Percentiles rank a stretch among this genome's conserved stretches.
Conservation (phyloP, 2,113 vertebrate genomes). For the Bubalus kerabau region DNA sequence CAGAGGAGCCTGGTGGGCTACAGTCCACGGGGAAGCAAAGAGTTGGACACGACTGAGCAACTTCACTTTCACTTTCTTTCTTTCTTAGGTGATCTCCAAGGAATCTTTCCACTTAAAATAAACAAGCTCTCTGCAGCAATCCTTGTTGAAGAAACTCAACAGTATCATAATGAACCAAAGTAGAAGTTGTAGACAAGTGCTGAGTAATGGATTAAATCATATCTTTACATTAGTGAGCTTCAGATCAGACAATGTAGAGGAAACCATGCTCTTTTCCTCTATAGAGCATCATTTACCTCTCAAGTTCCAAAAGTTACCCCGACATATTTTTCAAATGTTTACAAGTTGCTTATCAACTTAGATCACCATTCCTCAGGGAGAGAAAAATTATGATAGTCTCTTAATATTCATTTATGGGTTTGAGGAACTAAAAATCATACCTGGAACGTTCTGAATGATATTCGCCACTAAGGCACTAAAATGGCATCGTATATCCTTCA, state of each 20-base stretch:
- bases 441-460: constrained; percentile 99
- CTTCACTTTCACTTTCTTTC: no score
- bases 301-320: background rate
- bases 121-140: background rate
- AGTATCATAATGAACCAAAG: background rate
- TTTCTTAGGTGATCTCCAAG: background rate
- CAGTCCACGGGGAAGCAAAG: no score
- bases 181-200: background rate
- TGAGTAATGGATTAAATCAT: background rate
- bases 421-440: constrained; percentile 75
- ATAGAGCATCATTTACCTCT: background rate
- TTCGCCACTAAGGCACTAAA: constrained; percentile 99
- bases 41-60: no score
- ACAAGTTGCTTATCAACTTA: background rate
- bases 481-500: constrained; percentile 98
- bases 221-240: background rate
- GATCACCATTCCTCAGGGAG: background rate
- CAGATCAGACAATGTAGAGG: background rate
- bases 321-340: background rate
- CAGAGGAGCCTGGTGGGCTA: no score
- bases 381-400: background rate
- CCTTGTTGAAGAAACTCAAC: background rate
- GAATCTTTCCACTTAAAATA: background rate
- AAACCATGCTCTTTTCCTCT: background rate
- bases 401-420: background rate